phyloP scores from a whole-genome alignment of 2,797 vertebrate genomes.

The Molossus molossus region DNA sequence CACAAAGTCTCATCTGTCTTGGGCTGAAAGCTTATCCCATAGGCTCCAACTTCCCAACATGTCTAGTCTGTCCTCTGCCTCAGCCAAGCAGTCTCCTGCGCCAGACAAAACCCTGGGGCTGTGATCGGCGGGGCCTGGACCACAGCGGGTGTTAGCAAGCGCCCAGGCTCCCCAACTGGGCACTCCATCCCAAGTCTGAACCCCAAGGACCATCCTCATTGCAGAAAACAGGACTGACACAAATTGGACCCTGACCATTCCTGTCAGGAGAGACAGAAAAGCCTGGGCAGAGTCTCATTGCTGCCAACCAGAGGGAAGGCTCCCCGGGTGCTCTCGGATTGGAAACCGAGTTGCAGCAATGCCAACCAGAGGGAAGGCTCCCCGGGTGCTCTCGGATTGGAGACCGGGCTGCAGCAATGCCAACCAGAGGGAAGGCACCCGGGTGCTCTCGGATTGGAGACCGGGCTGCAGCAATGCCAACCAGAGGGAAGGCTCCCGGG shows the following conservation, averaged over 20 bases:
- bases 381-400: accelerated
- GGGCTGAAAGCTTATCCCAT: not conserved
- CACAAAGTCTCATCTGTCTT: not conserved
- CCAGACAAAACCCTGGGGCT: not conserved
- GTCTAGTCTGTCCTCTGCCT: not conserved
- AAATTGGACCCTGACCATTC: not conserved
- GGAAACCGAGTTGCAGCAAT: not conserved
- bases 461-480: too few relatives aligned
- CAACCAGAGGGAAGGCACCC: not conserved
- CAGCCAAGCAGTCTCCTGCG: not conserved
- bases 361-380: too few relatives aligned
- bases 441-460: not conserved
- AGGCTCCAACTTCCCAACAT: not conserved
- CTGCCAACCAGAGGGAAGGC: not conserved
- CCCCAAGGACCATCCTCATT: not conserved
- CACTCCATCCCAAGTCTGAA: not conserved
- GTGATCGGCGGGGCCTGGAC: not conserved
- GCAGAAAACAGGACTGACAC: not conserved
- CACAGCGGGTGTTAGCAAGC: not conserved
- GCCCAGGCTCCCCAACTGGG: not conserved
- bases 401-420: too few relatives aligned
- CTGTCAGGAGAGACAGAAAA: not conserved
- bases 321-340: accelerated
- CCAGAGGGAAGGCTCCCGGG: accelerated
- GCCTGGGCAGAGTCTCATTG: not conserved